Evolutionary conservation across 2,888 invertebrate genomes (phyloP).

Genomic region (Biston betularia): DNA sequence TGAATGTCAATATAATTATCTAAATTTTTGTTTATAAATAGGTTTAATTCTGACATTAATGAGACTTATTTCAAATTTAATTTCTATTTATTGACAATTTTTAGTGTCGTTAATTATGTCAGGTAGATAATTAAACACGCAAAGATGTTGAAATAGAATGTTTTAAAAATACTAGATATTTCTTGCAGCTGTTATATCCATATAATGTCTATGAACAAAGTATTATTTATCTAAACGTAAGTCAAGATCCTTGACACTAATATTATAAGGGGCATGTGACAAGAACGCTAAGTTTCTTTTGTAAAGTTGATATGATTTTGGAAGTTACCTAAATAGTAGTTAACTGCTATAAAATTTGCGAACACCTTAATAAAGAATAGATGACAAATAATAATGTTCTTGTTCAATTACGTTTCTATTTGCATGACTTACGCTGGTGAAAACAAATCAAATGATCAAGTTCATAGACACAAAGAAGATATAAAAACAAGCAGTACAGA

Average conservation of each 20-base stretch:
- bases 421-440: not conserved
- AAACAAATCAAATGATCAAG: not conserved
- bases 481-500: constrained; percentile 5
- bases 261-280: too few species aligned
- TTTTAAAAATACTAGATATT: not conserved
- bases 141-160: constrained; percentile 6
- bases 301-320: not conserved
- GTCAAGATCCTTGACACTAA: not conserved
- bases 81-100: constrained; percentile 10
- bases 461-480: too few species aligned
- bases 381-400: not conserved
- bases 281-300: not conserved
- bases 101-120: constrained; percentile 35
- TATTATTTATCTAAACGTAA: not conserved
- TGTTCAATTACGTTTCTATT: not conserved
- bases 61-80: constrained; percentile 1
- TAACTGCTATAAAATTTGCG: not conserved
- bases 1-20: not conserved
- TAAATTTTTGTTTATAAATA: not conserved
- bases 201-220: not conserved
- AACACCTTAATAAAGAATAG: not conserved
- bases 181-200: constrained; percentile 1
- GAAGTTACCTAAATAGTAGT: not conserved
- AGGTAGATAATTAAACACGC: constrained; percentile 21
- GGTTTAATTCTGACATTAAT: constrained; percentile 12